These are phyloP conservation scores for Hyaena hyaena DNA, from an alignment of 2,113 vertebrate species.

Conservation along the genomic window DNA sequence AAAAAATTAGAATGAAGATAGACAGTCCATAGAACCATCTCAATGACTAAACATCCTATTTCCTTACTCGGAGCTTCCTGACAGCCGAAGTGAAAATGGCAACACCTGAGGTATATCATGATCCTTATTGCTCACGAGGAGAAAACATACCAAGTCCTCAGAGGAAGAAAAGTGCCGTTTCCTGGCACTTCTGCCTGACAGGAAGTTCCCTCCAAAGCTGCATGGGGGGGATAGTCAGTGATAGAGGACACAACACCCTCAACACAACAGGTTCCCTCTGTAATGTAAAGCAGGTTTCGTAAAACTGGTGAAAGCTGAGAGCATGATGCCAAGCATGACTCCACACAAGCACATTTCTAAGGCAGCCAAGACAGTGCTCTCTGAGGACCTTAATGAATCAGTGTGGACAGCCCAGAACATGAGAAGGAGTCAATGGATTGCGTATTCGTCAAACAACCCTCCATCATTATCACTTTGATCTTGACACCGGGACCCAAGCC, in stretches of 20 bases:
- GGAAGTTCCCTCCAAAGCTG: neutral
- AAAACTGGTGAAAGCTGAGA: neutral
- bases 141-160: neutral
- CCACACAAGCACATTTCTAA: neutral
- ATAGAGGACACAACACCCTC: neutral
- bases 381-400: neutral
- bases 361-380: neutral
- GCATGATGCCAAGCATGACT: neutral
- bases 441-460: neutral
- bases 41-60: neutral
- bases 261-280: neutral
- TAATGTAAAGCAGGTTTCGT: neutral
- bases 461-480: neutral
- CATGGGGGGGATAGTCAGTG: neutral
- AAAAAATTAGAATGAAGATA: neutral
- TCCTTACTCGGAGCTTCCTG: conserved; percentile 4
- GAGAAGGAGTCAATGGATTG: neutral
- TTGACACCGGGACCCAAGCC: neutral
- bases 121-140: neutral
- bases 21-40: neutral
- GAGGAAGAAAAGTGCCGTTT: neutral
- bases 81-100: neutral
- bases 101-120: neutral
- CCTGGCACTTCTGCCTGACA: neutral
- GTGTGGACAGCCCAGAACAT: neutral